Evolutionary conservation across 2,888 invertebrate species (phyloP).

Genomic region (Odontocolon sp.): DNA sequence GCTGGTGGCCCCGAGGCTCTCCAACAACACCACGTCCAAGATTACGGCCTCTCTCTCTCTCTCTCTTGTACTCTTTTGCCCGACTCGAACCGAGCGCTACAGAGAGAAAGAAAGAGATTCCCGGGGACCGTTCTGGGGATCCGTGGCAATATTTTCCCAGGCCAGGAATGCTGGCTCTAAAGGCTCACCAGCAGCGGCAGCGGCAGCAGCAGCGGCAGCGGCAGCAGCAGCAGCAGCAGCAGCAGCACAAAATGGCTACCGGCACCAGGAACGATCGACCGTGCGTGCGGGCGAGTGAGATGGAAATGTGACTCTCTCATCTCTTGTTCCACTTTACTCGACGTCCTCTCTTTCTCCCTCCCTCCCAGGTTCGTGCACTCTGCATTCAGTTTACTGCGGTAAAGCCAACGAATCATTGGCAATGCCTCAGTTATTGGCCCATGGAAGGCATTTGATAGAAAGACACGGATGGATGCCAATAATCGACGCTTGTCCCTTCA

Average conservation of each 20-base stretch:
- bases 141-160: constrained; percentile 74
- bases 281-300: constrained; percentile 69
- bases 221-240: constrained; percentile 73
- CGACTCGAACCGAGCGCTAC: constrained; percentile 1
- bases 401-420: too few species aligned
- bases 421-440: too few species aligned
- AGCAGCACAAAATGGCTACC: constrained; percentile 77
- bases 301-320: constrained; percentile 60
- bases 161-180: constrained; percentile 67
- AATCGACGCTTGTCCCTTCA: too few species aligned
- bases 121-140: constrained; percentile 66
- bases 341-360: constrained; percentile 29
- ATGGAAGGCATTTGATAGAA: too few species aligned
- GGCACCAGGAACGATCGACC: constrained; percentile 75
- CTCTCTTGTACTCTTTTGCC: constrained; percentile 32
- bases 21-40: constrained; percentile 21
- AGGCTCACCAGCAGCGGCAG: constrained; percentile 73
- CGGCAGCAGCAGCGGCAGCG: constrained; percentile 72
- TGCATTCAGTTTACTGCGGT: too few species aligned
- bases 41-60: constrained; percentile 52
- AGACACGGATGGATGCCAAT: too few species aligned
- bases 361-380: too few species aligned
- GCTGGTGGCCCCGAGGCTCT: constrained; percentile 34
- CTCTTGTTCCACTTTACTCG: constrained; percentile 49
- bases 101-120: constrained; percentile 40